Base-by-base conservation (phyloP, 2,113 vertebrate genomes). In the Carassius gibelio region DNA sequence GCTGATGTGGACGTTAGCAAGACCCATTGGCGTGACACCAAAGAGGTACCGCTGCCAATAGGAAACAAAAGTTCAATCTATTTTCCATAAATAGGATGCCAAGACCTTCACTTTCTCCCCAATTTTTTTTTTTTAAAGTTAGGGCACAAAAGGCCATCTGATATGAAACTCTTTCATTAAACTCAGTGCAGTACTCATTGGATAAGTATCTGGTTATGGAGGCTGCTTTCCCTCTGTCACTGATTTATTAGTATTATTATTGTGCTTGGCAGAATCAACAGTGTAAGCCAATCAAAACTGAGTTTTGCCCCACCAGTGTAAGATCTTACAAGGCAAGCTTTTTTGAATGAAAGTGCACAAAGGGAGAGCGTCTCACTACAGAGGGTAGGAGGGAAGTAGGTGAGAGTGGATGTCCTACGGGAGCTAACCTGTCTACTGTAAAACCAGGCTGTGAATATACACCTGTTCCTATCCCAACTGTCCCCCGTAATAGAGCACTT, bases 161-260 rank as follows among this genome's bases (percentile, higher is more conserved):
- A 61, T 26, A 57, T 64, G 34, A 72, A 52, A 21, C 71, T 30
- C 75, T 62, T 52, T 23, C 23, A 78, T 34, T 88, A 62, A 61
- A 76, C 85, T 77, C 59, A 45, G 87, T 89, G 88, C 87, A 88
- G 77, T 89, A 86, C 87, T 87, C 83, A 83, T 59, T 71, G 72
- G 68, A 45, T 45, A 87, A 86, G 74, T 30, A 69, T 81, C 21
- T 30, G 45, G 36, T 62, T 68, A 59, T 64, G 38, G 38, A 82
- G 50, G 78, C 71, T 21, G 69, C 83, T 82, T 82, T 84, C 75
- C 83, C 83, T 81, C 76, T 57, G 26, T 66, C 78, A 10, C 61
- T 81, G 2, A 21, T 50, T 42, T 69, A 55, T 38, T 62, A 9
- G 13, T 30, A 66, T 59, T 85, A 30, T 78, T 50, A 68, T 74